Conservation (phyloP, 2,113 vertebrate genomes). For the Esox niger region DNA sequence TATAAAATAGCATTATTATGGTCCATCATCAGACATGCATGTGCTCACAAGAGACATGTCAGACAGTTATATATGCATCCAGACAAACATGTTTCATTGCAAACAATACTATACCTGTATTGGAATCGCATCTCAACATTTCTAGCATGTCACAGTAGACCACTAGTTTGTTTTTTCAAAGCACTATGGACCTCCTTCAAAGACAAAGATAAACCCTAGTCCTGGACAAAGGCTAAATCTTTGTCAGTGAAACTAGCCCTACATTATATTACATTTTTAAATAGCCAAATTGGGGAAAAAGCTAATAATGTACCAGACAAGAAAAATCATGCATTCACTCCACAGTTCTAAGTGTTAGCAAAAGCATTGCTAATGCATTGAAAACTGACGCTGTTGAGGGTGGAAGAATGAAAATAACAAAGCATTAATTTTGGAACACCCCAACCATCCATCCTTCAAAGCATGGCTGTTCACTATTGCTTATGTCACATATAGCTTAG, state of each 20-base stretch:
- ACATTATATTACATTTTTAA: too few species aligned
- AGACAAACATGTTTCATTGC: conserved; percentile 9
- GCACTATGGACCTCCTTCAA: conserved; percentile 7
- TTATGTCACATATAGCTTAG: conserved; percentile 29
- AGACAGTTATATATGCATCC: conserved; percentile 20
- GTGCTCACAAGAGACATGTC: conserved; percentile 6
- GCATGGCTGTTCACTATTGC: conserved; percentile 34
- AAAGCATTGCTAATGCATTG: background rate
- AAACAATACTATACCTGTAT: background rate
- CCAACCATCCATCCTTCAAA: conserved; percentile 29
- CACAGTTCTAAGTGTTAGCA: background rate
- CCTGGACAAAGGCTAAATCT: too few species aligned
- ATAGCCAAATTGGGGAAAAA: background rate
- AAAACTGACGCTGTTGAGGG: background rate
- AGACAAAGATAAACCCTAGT: too few species aligned
- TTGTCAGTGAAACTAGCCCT: too few species aligned
- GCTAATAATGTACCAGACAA: background rate
- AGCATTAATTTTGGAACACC: background rate
- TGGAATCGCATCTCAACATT: background rate
- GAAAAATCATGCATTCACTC: conserved; percentile 56
- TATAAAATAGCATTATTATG: too few species aligned
- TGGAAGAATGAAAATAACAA: conserved; percentile 7
- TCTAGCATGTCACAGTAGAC: conserved; percentile 6
- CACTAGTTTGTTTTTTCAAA: conserved; percentile 17
- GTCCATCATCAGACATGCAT: conserved; percentile 36